These are phyloP conservation scores for Anagrus nilaparvatae DNA, from an alignment of 1,140 invertebrate species.

Conservation along the genomic window DNA sequence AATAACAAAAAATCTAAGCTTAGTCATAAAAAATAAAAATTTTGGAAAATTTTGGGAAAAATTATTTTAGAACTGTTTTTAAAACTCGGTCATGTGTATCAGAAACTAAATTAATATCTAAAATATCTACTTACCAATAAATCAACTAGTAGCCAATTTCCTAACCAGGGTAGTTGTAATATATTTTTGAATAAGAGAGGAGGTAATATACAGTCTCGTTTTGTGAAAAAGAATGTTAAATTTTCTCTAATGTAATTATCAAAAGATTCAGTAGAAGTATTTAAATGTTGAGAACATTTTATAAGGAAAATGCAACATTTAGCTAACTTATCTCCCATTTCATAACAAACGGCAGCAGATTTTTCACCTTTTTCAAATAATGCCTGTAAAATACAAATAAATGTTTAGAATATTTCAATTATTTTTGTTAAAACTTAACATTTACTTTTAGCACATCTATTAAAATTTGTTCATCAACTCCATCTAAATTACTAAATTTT, in stretches of 20 bases:
- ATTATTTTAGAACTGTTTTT: too few relatives aligned
- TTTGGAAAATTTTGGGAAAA: too few relatives aligned
- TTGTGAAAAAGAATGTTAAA: slow-evolving; percentile 48
- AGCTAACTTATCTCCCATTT: slow-evolving; percentile 55
- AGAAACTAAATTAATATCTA: too few relatives aligned
- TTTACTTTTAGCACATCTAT: slow-evolving; percentile 37
- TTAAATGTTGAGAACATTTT: slow-evolving; percentile 44
- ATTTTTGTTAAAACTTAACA: slow-evolving; percentile 10
- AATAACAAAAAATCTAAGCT: too few relatives aligned
- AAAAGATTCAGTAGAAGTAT: slow-evolving; percentile 31
- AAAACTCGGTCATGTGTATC: too few relatives aligned
- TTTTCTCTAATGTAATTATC: slow-evolving; percentile 42
- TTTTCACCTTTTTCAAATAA: slow-evolving; percentile 53
- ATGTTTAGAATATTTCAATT: background rate
- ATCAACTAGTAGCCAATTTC: slow-evolving; percentile 46
- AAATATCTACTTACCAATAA: slow-evolving; percentile 30
- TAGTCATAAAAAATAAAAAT: too few relatives aligned
- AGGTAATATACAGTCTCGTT: slow-evolving; percentile 52
- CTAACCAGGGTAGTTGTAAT: slow-evolving; percentile 51
- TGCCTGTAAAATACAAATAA: slow-evolving; percentile 34
- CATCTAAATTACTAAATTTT: slow-evolving; percentile 48
- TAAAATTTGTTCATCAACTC: slow-evolving; percentile 47
- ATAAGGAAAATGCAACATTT: slow-evolving; percentile 56
- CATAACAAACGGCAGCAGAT: slow-evolving; percentile 53
- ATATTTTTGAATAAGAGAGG: slow-evolving; percentile 53